Base-by-base conservation (phyloP, 2,888 invertebrate genomes). In the Mayetiola destructor region DNA sequence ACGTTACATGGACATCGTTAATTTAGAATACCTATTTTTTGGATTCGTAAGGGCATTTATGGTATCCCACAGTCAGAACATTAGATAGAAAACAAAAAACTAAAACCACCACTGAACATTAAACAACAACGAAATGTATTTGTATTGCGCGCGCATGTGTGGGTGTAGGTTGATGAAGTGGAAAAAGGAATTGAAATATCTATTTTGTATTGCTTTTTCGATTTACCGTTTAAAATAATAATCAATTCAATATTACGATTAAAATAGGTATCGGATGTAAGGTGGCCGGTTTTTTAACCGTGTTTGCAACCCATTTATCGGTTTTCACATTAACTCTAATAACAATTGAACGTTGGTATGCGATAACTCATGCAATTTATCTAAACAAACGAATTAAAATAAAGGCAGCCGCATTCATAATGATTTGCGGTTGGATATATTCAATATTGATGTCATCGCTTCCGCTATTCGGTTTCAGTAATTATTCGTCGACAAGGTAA, bases 291-390 rank as follows among this genome's bases (percentile, higher is more conserved):
- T 91, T 92, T 68, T 73, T 93, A 56, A 90, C 90, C 0, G 87
- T 91, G 0, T 89, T 90, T 65, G 85, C 88, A 1, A 85, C 87
- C 58, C 89, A 92, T 67, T 73, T 93, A 52, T 91, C 91, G 20
- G 86, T 93, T 8, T 88, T 86, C 67, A 90, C 92, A 0, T 73
- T 94, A 56, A 86, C 89, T 1, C 79, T 92, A 36, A 85, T 93
- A 40, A 91, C 92, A 0, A 73, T 90, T 58, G 91, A 92, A 69
- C 76, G 91, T 57, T 86, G 86, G 86, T 81, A 85, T 67, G 86
- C 88, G 9, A 88, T 89, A 59, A 85, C 86, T 0, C 83, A 85
- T 66, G 88, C 90, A 1, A 82, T 91, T 64, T 84, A 89, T 67
- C 74, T 88, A 59, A 89, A 90, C 63, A 82, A 85, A 64, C 75